Evolutionary conservation across 1,140 invertebrate genomes (phyloP).

Genomic region (Harlomillsia oculata): DNA sequence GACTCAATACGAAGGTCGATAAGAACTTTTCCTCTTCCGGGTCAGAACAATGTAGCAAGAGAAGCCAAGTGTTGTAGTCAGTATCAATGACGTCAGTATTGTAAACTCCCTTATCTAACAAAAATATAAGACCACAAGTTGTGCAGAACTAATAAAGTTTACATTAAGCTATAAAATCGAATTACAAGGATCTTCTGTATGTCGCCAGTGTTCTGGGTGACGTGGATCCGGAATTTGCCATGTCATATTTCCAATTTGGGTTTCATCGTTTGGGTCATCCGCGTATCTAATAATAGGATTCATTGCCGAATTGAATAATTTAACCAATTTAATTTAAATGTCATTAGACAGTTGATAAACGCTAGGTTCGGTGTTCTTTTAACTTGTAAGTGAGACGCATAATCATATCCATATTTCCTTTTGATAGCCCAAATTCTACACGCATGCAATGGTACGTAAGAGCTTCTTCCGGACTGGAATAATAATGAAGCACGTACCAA

Average conservation of each 20-base stretch:
- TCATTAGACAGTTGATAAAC: not conserved
- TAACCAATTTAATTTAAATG: not conserved
- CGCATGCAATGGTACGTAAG: slow-evolving; percentile 68
- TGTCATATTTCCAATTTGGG: slow-evolving; percentile 69
- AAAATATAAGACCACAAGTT: slow-evolving; percentile 25
- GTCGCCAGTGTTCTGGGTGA: slow-evolving; percentile 68
- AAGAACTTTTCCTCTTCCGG: slow-evolving; percentile 66
- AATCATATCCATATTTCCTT: slow-evolving; percentile 48
- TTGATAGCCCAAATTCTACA: slow-evolving; percentile 56
- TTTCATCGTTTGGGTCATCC: slow-evolving; percentile 65
- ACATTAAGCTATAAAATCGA: not conserved
- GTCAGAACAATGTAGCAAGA: slow-evolving; percentile 74
- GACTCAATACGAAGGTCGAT: slow-evolving; percentile 69
- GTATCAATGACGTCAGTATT: slow-evolving; percentile 76
- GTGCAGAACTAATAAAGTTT: not conserved
- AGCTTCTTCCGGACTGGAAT: slow-evolving; percentile 72
- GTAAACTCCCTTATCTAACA: slow-evolving; percentile 72
- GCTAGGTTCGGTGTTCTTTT: not conserved
- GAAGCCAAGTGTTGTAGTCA: slow-evolving; percentile 66
- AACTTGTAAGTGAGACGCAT: slow-evolving; percentile 75
- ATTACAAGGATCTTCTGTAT: slow-evolving; percentile 70
- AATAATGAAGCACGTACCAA: slow-evolving; percentile 77
- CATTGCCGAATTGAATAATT: not conserved
- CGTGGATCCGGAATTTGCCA: slow-evolving; percentile 64
- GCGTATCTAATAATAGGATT: slow-evolving; percentile 46